phyloP scores from a whole-genome alignment of 1,140 invertebrate species.

The Apis cerana region DNA sequence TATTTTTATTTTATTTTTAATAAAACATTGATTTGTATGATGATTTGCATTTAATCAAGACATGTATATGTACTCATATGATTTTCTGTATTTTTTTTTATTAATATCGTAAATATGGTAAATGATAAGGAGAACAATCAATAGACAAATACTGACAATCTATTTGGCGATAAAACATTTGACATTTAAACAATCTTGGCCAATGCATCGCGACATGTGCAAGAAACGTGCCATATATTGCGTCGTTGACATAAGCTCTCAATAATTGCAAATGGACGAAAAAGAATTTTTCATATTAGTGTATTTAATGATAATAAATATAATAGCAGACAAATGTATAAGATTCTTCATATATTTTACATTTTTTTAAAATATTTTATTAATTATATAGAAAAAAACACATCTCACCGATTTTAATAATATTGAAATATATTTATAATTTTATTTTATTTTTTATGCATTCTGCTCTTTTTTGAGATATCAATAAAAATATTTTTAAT shows the following conservation, averaged over 20 bases:
- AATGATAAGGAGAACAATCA: too few relatives aligned
- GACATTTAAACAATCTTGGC: constrained; percentile 24
- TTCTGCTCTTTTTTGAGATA: too few relatives aligned
- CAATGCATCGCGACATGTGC: constrained; percentile 13
- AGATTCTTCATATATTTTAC: not conserved
- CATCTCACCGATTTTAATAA: too few relatives aligned
- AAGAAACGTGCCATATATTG: constrained; percentile 36
- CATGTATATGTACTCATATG: too few relatives aligned
- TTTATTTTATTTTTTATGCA: too few relatives aligned
- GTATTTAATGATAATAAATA: constrained; percentile 43
- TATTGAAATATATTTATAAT: too few relatives aligned
- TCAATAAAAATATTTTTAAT: too few relatives aligned
- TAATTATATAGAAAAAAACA: too few relatives aligned
- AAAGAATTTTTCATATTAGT: not conserved
- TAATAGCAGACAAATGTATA: not conserved
- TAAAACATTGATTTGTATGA: not conserved
- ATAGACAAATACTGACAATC: constrained; percentile 8
- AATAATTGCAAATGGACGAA: constrained; percentile 3
- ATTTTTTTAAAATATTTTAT: too few relatives aligned
- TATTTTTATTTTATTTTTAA: too few relatives aligned
- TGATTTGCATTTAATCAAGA: not conserved
- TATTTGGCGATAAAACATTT: constrained; percentile 20
- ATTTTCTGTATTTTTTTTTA: not conserved
- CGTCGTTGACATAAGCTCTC: not conserved
- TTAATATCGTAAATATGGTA: too few relatives aligned